Percentiles rank a stretch among this genome's conserved stretches.
Conservation (phyloP, 2,113 vertebrate species). For the Pangasianodon hypophthalmus region DNA sequence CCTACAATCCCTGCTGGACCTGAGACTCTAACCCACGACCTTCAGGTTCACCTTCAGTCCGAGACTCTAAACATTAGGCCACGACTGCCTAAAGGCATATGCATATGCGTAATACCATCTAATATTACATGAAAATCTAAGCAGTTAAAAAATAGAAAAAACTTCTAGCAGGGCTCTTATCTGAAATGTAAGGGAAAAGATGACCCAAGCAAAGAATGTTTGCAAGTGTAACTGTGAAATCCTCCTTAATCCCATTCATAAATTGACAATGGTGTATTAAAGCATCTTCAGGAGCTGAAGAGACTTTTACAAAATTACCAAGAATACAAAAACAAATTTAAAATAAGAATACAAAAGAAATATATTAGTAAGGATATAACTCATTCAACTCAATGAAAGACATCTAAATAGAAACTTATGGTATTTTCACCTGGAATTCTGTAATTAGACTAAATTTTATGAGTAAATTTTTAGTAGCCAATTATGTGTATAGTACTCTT, state of each 20-base stretch:
- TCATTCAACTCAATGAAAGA: background rate
- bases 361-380: background rate
- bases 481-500: too few species aligned
- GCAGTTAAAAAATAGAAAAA: background rate
- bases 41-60: background rate
- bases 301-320: background rate
- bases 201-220: background rate
- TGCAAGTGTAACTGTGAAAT: background rate
- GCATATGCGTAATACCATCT: slow-evolving; percentile 63
- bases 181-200: background rate
- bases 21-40: too few species aligned
- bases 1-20: too few species aligned
- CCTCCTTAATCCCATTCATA: background rate
- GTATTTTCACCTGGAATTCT: background rate
- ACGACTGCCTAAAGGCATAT: slow-evolving; percentile 1
- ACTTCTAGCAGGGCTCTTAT: background rate
- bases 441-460: background rate
- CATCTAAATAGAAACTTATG: background rate
- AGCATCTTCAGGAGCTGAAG: background rate
- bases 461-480: background rate
- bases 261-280: background rate
- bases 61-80: too few species aligned
- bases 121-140: background rate
- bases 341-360: background rate
- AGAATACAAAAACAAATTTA: background rate